Evolutionary conservation across 1,140 invertebrate genomes (phyloP).

Genomic region (Andrena cerasifolii): DNA sequence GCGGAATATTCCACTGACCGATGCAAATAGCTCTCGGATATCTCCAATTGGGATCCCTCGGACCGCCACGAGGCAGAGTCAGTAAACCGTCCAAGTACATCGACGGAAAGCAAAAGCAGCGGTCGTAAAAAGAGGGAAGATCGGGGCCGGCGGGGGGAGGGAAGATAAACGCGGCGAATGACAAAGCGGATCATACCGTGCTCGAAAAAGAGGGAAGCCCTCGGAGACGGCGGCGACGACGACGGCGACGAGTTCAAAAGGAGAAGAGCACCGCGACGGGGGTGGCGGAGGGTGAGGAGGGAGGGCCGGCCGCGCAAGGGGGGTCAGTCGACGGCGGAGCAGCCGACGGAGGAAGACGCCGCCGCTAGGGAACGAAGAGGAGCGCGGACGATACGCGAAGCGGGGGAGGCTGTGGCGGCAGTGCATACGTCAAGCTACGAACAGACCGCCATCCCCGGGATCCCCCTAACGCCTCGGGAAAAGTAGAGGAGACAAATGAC

Average conservation of each 20-base stretch:
- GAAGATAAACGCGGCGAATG: slow-evolving; percentile 32
- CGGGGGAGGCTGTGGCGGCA: slow-evolving; percentile 62
- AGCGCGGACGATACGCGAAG: slow-evolving; percentile 49
- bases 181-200: slow-evolving; percentile 22
- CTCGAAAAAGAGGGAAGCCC: slow-evolving; percentile 36
- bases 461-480: slow-evolving; percentile 67
- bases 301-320: too few species aligned
- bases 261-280: neutral
- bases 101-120: neutral
- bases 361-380: slow-evolving; percentile 41
- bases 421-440: slow-evolving; percentile 74
- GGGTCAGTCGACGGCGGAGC: slow-evolving; percentile 41
- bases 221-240: too few species aligned
- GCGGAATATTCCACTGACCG: too few species aligned
- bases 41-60: too few species aligned
- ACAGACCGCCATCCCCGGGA: slow-evolving; percentile 69
- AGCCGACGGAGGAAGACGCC: neutral
- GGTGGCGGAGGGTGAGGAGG: neutral
- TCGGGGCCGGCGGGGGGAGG: neutral
- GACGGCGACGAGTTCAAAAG: too few species aligned
- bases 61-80: too few species aligned
- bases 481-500: slow-evolving; percentile 77
- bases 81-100: neutral
- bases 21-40: too few species aligned
- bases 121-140: slow-evolving; percentile 10